Percentiles rank a stretch among this genome's conserved stretches.
Conservation (phyloP, 1,140 invertebrate genomes). For the Pollicipes pollicipes region DNA sequence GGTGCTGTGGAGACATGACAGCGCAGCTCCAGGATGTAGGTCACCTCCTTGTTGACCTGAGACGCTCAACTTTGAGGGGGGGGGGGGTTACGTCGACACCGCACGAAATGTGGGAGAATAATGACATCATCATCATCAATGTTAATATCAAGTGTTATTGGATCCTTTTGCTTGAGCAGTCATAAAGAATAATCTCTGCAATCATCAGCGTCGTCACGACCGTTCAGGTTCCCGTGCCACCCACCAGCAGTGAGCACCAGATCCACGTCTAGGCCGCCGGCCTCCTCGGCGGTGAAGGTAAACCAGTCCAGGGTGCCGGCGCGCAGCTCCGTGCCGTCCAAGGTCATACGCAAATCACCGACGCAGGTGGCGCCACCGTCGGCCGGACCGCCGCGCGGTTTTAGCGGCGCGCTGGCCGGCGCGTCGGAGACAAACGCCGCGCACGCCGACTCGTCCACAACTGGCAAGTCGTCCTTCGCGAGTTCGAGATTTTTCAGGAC, state of each 20-base stretch:
- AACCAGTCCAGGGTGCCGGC: not conserved
- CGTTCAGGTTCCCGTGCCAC: not conserved
- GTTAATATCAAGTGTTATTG: too few species aligned
- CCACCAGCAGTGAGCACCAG: not conserved
- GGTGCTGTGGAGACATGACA: too few species aligned
- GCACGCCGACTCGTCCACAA: not conserved
- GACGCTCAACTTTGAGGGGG: too few species aligned
- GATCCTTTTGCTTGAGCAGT: too few species aligned
- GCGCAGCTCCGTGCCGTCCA: not conserved
- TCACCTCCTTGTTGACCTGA: too few species aligned
- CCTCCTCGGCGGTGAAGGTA: not conserved
- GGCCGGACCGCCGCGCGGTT: not conserved
- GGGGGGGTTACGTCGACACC: too few species aligned
- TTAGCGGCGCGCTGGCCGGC: too few species aligned
- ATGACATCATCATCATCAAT: not conserved
- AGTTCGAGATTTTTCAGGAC: not conserved
- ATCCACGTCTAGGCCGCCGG: not conserved
- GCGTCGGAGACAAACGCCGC: not conserved
- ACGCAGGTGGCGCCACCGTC: not conserved
- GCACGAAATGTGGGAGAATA: not conserved
- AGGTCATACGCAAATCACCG: not conserved
- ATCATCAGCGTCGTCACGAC: too few species aligned
- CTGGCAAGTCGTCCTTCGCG: not conserved
- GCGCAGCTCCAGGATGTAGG: too few species aligned
- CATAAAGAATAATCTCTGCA: too few species aligned